phyloP scores from a whole-genome alignment of 1,140 invertebrate genomes.

The Atta texana region DNA sequence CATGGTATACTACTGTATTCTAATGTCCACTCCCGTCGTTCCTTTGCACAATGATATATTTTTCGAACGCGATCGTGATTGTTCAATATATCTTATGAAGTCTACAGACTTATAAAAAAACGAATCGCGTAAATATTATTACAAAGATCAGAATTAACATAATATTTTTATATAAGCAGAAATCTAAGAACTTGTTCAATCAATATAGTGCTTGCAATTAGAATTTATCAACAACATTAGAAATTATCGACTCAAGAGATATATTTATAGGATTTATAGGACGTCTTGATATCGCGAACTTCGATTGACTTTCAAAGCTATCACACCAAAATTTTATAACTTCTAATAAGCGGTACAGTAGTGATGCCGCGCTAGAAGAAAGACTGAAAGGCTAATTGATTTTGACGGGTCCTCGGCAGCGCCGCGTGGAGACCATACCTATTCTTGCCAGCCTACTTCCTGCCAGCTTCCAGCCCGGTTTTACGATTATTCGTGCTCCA shows the following conservation, averaged over 20 bases:
- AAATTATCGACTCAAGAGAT: background rate
- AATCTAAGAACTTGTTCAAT: background rate
- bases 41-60: conserved; percentile 66
- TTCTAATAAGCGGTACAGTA: conserved; percentile 77
- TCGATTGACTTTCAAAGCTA: conserved; percentile 67
- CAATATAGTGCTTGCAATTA: background rate
- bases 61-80: conserved; percentile 33
- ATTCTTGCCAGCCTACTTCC: conserved; percentile 75
- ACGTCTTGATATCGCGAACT: conserved; percentile 36
- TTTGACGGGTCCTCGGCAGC: conserved; percentile 76
- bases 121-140: background rate
- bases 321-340: conserved; percentile 78
- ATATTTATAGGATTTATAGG: conserved; percentile 23
- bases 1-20: conserved; percentile 26
- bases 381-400: conserved; percentile 77
- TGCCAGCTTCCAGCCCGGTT: conserved; percentile 76
- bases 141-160: background rate
- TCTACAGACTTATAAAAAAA: background rate
- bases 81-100: background rate
- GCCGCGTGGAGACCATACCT: conserved; percentile 69
- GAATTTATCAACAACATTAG: background rate
- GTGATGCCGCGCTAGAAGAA: conserved; percentile 71
- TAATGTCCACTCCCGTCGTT: conserved; percentile 49
- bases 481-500: conserved; percentile 78
- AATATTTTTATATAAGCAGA: background rate